phyloP scores from a whole-genome alignment of 2,113 vertebrate species.

The Copsychus sechellarum region DNA sequence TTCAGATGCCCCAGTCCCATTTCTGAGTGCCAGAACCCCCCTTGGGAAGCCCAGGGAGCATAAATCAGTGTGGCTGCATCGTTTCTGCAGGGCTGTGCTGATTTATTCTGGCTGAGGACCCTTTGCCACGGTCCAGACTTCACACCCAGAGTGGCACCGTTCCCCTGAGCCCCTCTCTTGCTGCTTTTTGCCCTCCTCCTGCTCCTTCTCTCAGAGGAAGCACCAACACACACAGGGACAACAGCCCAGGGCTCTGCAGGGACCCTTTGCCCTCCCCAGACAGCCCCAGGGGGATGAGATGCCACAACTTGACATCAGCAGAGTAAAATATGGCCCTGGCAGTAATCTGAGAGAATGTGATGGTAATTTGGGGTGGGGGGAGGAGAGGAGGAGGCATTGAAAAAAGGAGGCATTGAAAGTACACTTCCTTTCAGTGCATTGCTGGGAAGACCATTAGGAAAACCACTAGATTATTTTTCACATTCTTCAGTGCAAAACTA shows the following conservation, averaged over 20 bases:
- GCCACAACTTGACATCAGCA: not conserved
- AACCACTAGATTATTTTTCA: slow-evolving; percentile 31
- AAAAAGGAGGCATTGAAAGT: not conserved
- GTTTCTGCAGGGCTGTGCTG: not conserved
- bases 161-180: not conserved
- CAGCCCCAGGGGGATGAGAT: not conserved
- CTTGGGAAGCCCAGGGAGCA: not conserved
- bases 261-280: not conserved
- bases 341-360: not conserved
- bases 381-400: not conserved
- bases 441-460: slow-evolving; percentile 31
- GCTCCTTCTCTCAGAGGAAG: not conserved
- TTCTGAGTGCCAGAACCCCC: not conserved
- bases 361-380: not conserved
- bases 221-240: rapidly evolving
- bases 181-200: not conserved
- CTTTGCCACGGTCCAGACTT: not conserved
- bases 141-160: not conserved
- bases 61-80: rapidly evolving
- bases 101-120: not conserved
- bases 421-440: not conserved
- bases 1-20: rapidly evolving
- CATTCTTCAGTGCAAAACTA: slow-evolving; percentile 42
- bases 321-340: not conserved
- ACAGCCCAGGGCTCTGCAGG: not conserved